These are phyloP conservation scores for Gallinago jamesoni DNA, from an alignment of 2,113 vertebrate genomes.

Conservation along the genomic window DNA sequence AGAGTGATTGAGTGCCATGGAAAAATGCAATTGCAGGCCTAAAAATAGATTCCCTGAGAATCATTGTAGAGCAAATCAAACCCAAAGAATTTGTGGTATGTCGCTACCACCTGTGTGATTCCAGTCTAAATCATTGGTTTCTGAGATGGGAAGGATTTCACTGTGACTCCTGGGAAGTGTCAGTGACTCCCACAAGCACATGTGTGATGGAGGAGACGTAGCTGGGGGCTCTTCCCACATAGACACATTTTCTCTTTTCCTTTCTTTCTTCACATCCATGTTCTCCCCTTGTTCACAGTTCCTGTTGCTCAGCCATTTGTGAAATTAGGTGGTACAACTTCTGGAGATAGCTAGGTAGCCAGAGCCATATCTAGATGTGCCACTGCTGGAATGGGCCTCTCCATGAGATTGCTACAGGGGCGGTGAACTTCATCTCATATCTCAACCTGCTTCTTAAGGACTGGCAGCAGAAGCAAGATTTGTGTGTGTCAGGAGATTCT, in stretches of 20 bases:
- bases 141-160: not conserved
- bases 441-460: not conserved
- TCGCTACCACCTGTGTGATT: not conserved
- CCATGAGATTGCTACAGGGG: not conserved
- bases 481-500: not conserved
- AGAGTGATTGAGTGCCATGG: not conserved
- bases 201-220: accelerated
- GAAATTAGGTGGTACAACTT: not conserved
- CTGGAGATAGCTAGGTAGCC: not conserved
- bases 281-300: not conserved
- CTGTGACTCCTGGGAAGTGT: not conserved
- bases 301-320: not conserved
- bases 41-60: not conserved
- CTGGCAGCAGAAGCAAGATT: not conserved
- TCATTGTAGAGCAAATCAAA: not conserved
- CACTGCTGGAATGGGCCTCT: not conserved
- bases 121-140: not conserved
- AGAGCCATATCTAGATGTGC: accelerated
- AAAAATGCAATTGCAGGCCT: not conserved
- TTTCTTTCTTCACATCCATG: not conserved
- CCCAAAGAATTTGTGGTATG: not conserved
- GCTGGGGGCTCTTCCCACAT: not conserved
- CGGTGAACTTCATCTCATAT: not conserved
- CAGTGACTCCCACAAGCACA: not conserved
- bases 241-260: not conserved